Evolutionary conservation across 1,140 invertebrate genomes (phyloP), one percentile per base, ranked within the genome.

Genomic region (Leptopilina clavipes): DNA sequence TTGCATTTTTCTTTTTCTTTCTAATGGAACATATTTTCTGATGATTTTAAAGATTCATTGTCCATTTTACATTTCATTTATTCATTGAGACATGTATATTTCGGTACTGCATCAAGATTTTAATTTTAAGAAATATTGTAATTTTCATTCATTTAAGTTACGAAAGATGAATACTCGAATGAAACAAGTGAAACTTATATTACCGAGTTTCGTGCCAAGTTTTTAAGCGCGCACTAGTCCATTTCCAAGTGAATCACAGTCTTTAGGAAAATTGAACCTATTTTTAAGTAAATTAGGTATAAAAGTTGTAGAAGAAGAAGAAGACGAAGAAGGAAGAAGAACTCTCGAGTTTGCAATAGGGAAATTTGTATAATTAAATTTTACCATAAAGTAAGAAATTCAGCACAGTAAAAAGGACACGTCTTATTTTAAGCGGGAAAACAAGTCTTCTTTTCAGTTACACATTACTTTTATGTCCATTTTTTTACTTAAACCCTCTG

Each of bases 261-360:
- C 48, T 52, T 17, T 17, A 52, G 48, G 14, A n/a, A 52, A 52
- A 52, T 52, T 52, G 6, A 52, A 52, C 48, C 48, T 52, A 52
- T 52, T 52, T 52, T 52, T 52, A 52, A n/a, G 48, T 52, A 52
- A 52, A 52, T 52, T 52, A 17, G 48, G 48, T 52, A 52, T 52
- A 17, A 52, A 8, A 8, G 14, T 52, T 17, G 14, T 52, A 7
- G 48, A 52, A 52, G 17, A 12, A 6, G 14, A 17, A 17, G 3
- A 40, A 40, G 5, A 40, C 2, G 25, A 31, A 31, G 25, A 2
- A n/a, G 25, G 25, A 7, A 40, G 37, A n/a, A n/a, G n/a, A n/a
- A n/a, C n/a, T 40, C 37, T 9, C 5, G 37, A 8, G 37, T 40
- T 40, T 40, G 9, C 37, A 40, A 40, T 40, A 40, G 37, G 37